Conservation (phyloP, 1,140 invertebrate species). For the Muscidifurax raptorellus region DNA sequence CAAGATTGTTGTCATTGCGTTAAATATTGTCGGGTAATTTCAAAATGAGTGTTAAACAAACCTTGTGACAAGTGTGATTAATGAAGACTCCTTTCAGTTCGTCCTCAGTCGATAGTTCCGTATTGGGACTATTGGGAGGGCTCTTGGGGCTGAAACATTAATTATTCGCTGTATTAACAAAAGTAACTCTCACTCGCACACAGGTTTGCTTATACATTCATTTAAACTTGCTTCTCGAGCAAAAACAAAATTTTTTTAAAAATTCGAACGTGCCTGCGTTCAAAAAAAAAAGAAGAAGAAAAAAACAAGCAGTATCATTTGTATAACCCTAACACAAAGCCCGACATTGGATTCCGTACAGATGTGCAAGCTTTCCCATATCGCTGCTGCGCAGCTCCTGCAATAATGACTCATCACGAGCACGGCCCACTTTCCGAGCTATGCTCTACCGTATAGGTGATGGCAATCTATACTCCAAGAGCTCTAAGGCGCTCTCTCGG, state of each 20-base stretch:
- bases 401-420: not conserved
- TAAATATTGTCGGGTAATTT: too few relatives aligned
- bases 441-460: not conserved
- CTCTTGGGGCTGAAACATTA: conserved; percentile 86
- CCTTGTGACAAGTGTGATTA: conserved; percentile 83
- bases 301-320: not conserved
- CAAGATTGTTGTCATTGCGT: not conserved
- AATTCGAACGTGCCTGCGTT: too few relatives aligned
- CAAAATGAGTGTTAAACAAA: conserved; percentile 62
- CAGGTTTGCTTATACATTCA: not conserved
- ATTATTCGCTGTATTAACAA: not conserved
- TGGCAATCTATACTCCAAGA: not conserved
- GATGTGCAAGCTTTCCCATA: not conserved
- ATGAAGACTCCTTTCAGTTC: conserved; percentile 88
- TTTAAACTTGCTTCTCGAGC: too few relatives aligned
- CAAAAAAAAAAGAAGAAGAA: not conserved
- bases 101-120: conserved; percentile 85
- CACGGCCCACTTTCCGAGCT: conserved; percentile 30
- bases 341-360: not conserved
- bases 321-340: not conserved
- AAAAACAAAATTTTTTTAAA: too few relatives aligned
- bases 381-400: not conserved
- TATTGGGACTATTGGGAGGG: conserved; percentile 92
- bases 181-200: too few relatives aligned
- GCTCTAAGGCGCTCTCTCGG: not conserved